Base-by-base conservation (phyloP, 2,888 invertebrate genomes). In the Zygaena filipendulae region DNA sequence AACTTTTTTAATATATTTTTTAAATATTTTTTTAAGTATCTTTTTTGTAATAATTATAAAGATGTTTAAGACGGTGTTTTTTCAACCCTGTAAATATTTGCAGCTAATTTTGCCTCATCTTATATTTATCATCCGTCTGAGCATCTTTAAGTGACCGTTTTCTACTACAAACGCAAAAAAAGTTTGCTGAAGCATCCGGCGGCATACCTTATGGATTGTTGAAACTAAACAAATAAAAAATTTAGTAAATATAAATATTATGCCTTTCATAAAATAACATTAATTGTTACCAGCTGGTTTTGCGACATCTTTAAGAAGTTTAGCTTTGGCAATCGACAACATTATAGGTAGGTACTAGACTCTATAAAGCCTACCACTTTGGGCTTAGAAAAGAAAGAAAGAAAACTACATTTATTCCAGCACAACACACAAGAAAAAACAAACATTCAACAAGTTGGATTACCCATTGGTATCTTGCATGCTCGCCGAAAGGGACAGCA, bases 121-220 rank as follows among this genome's bases (percentile, higher is more conserved):
- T n/a, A 62, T 49, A 6, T 22, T 57, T 13, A 74, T 59, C 52
- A 75, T 72, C 12, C 55, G 55, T 19, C 45, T 45, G 8, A 74
- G 43, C 30, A 50, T 34, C 38, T 68, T 72, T 9, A 75, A 36
- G 5, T 74, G 56, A 2, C 68, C 68, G 31, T 75, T 75, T 44
- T 72, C 69, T 21, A 71, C 70, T 2, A 74, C 71, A 0, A 70
- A 2, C 2, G 35, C 42, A 25, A 74, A 40, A n/a, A 35, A 75
- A 74, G 35, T 74, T 74, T 0, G 35, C 32, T 2, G 58, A 60
- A n/a, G 62, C 32, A 1, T 39, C 23, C 1, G 69, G n/a, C n/a
- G n/a, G 62, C 63, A 70, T 59, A 23, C 66, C 72, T 71, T 6
- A 7, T n/a, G n/a, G n/a, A n/a, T n/a, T n/a, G n/a, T n/a, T n/a